Base-by-base conservation (phyloP, 2,113 vertebrate genomes). In the Ammodytes dubius region DNA sequence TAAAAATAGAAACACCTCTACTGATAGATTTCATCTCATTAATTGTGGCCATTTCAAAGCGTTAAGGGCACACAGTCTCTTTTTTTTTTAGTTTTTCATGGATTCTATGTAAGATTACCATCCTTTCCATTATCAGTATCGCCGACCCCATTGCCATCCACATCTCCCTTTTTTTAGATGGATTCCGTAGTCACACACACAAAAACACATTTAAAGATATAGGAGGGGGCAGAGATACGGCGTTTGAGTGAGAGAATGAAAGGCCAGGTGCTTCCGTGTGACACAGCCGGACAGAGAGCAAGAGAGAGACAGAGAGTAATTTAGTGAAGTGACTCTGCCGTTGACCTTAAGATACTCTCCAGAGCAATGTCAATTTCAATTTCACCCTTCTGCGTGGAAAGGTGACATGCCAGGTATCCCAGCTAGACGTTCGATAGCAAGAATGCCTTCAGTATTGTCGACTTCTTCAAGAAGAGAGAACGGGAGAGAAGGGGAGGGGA, bases 341-440 rank as follows among this genome's bases (percentile, higher is more conserved):
- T 39, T 91, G 91, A 92, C 90, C 89, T 89, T 89, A 79, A 68
- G 73, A 49, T 75, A 79, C 77, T 87, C 85, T 83, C 27, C 52
- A 67, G 86, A 73, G 77, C 71, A 73, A 81, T 81, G 84, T 76
- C 91, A 88, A 89, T 88, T 86, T 87, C 81, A 82, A 83, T 91
- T 88, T 83, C 89, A 88, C 77, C 82, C 67, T 53, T 71, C 61
- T 57, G 66, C 15, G 4, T n/a, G 59, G 69, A 49, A 80, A 86
- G 71, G 75, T 66, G 58, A 81, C 67, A 42, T 56, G 80, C 73
- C 73, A 70, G 64, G 70, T 87, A 52, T 75, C 70, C 81, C 78
- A 75, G 82, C 61, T 37, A 60, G 68, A 69, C 68, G 74, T 50
- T 65, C 12, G 39, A 70, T 66, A 74, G 60, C 42, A 54, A 78